Evolutionary conservation across 2,888 invertebrate species (phyloP).

Genomic region (Rambutsinella grinnellia): DNA sequence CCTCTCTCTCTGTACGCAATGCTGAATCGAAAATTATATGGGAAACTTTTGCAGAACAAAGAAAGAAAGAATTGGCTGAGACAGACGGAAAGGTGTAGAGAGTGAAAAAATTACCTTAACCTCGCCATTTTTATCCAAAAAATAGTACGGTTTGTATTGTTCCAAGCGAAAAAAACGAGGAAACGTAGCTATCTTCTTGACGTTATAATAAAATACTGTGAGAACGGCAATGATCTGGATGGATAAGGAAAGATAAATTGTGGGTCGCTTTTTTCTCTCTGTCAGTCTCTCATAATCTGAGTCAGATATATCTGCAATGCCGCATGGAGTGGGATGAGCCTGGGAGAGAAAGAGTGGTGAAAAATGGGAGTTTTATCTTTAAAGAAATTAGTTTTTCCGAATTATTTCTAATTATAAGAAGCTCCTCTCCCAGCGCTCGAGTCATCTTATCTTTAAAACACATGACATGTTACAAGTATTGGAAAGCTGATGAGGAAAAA

Average conservation of each 20-base stretch:
- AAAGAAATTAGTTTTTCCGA: too few species aligned
- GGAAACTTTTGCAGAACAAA: not conserved
- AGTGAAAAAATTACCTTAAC: conserved; percentile 37
- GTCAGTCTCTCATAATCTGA: not conserved
- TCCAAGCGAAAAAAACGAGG: not conserved
- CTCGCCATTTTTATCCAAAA: conserved; percentile 16
- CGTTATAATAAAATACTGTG: conserved; percentile 14
- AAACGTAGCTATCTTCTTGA: conserved; percentile 2
- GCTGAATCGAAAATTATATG: not conserved
- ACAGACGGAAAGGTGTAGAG: too few species aligned
- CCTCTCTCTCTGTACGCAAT: not conserved
- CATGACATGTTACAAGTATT: too few species aligned
- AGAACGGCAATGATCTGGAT: conserved; percentile 50
- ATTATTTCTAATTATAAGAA: too few species aligned
- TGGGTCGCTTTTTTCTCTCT: not conserved
- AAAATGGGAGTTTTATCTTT: too few species aligned
- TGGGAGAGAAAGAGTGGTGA: too few species aligned
- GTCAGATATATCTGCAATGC: not conserved
- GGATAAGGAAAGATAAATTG: not conserved
- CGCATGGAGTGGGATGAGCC: too few species aligned
- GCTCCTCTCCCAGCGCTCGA: too few species aligned
- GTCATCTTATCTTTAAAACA: too few species aligned
- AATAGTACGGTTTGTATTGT: not conserved
- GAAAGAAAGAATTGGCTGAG: too few species aligned
- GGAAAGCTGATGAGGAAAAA: too few species aligned